Evolutionary conservation across 2,888 invertebrate species (phyloP), one percentile per base, ranked within the genome.

Genomic region (Coelinius sp.): DNA sequence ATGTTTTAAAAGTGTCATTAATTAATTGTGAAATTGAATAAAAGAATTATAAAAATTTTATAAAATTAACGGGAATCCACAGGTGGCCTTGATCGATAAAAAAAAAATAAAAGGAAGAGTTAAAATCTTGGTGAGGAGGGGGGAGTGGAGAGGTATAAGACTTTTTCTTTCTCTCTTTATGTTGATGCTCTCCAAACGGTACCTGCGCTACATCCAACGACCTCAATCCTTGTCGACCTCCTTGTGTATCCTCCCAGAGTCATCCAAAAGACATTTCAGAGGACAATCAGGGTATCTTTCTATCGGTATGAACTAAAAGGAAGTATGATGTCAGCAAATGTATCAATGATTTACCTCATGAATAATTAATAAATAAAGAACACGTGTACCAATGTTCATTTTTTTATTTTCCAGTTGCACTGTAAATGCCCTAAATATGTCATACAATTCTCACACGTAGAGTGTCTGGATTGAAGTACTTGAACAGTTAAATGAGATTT

Each of bases 31-130:
- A 31, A 6, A 31, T 31, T 31, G 31, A 31, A 6, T 31, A 31
- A 4, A n/a, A n/a, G n/a, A n/a, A n/a, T n/a, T 31, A 3, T 5
- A 31, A 7, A 14, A 27, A 56, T 31, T 27, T 10, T 31, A 5
- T 7, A 8, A 31, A 31, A 31, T 59, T 59, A 59, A 59, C 59
- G 59, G 59, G 17, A 59, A 25, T 35, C 17, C 25, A n/a, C 25
- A 20, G 25, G 56, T 53, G 68, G 35, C 68, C 63, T 63, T 56
- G 56, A 56, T 65, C 46, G 35, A 73, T 68, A 62, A 66, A 68
- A 62, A 66, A 68, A 63, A 49, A 66, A 73, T 14, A 65, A 74
- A 72, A 70, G 73, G 73, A 46, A 72, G 63, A 63, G 63, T 63
- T 41, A 53, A 25, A 35, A 25, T 25, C 24, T 17, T n/a, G 56